Percentiles rank a stretch among this genome's conserved stretches.
phyloP scores from a whole-genome alignment of 2,888 invertebrate species.

The Abscondita cerata region DNA sequence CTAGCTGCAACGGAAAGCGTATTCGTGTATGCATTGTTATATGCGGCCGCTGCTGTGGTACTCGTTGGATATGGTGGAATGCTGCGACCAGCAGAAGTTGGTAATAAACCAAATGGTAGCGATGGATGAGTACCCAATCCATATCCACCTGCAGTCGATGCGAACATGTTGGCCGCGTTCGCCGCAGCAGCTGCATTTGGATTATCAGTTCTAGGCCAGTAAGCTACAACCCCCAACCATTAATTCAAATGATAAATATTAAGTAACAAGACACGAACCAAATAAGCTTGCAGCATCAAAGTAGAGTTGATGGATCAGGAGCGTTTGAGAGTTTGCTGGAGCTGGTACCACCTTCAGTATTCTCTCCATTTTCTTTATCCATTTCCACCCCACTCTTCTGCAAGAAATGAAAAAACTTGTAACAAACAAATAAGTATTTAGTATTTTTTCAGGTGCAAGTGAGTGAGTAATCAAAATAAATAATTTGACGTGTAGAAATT shows the following conservation, averaged over 20 bases:
- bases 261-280: constrained; percentile 41
- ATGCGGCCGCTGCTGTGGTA: constrained; percentile 52
- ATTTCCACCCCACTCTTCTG: constrained; percentile 61
- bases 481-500: too few relatives aligned
- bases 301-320: constrained; percentile 70
- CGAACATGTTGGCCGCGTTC: constrained; percentile 59
- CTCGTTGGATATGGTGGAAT: constrained; percentile 42
- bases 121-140: constrained; percentile 56
- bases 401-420: constrained; percentile 5
- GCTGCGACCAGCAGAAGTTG: constrained; percentile 46
- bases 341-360: constrained; percentile 65
- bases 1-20: constrained; percentile 85
- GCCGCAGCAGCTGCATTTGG: constrained; percentile 60
- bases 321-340: constrained; percentile 59
- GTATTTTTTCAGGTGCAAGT: too few relatives aligned
- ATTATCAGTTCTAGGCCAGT: constrained; percentile 77
- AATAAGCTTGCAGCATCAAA: constrained; percentile 75
- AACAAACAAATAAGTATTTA: too few relatives aligned
- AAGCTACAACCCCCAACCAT: constrained; percentile 72
- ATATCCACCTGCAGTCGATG: constrained; percentile 58
- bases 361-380: constrained; percentile 84
- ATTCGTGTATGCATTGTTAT: constrained; percentile 64
- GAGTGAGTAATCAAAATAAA: too few relatives aligned
- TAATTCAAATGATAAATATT: constrained; percentile 5
- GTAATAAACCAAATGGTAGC: constrained; percentile 55